Conservation (phyloP, 1,140 invertebrate species). For the Homalodisca vitripennis region DNA sequence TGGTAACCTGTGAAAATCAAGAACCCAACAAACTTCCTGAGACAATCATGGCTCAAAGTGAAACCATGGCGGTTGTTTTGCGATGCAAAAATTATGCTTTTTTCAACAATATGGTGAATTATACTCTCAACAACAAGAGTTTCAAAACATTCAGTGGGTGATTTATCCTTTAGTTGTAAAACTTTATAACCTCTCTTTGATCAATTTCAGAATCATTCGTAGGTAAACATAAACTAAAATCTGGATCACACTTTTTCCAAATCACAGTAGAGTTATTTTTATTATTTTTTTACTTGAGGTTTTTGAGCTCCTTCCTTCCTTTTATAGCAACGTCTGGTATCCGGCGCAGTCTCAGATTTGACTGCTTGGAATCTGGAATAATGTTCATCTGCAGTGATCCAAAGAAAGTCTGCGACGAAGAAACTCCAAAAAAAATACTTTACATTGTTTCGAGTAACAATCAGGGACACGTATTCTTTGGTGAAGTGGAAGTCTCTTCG, state of each 20-base stretch:
- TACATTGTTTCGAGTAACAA: no score
- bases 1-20: conserved; percentile 16
- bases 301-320: no score
- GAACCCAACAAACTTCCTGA: conserved; percentile 25
- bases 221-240: conserved; percentile 10
- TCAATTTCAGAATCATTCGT: not conserved
- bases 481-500: no score
- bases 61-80: conserved; percentile 1
- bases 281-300: conserved; percentile 4
- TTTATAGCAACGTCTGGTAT: no score
- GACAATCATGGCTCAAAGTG: not conserved
- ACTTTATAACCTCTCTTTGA: not conserved
- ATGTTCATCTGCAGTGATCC: no score
- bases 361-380: no score
- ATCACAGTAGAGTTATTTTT: conserved; percentile 6
- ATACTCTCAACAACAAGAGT: not conserved
- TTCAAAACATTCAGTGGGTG: conserved; percentile 1
- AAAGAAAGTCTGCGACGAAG: no score
- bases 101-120: not conserved
- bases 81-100: not conserved
- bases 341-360: no score
- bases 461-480: no score
- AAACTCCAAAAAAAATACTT: no score
- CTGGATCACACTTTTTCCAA: conserved; percentile 17
- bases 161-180: not conserved